phyloP scores from a whole-genome alignment of 1,140 invertebrate genomes.

The Phocides pigmalion region DNA sequence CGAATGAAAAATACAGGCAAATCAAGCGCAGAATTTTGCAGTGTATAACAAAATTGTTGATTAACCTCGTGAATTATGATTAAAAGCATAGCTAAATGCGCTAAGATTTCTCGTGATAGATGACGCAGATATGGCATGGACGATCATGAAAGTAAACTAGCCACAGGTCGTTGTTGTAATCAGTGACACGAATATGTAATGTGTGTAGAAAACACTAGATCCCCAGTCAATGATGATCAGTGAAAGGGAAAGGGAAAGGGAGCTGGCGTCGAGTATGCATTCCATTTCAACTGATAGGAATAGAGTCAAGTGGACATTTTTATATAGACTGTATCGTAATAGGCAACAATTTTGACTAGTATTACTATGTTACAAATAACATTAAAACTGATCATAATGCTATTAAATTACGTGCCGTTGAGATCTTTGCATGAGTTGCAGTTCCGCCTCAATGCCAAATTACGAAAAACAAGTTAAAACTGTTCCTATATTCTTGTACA shows the following conservation, averaged over 20 bases:
- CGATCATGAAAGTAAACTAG: constrained; percentile 1
- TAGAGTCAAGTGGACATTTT: too few species aligned
- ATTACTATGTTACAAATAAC: too few species aligned
- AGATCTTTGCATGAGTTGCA: too few species aligned
- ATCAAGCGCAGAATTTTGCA: background rate
- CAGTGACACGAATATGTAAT: background rate
- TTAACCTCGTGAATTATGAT: background rate
- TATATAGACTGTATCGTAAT: too few species aligned
- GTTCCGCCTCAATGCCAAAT: too few species aligned
- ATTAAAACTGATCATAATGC: too few species aligned
- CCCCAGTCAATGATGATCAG: background rate
- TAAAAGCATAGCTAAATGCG: background rate
- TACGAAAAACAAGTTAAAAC: too few species aligned
- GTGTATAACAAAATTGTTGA: background rate
- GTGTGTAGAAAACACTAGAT: constrained; percentile 6
- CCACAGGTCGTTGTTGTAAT: constrained; percentile 1
- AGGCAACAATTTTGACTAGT: too few species aligned
- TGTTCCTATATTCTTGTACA: too few species aligned
- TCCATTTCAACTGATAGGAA: background rate
- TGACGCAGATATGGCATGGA: background rate
- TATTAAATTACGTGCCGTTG: too few species aligned
- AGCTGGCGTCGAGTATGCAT: too few species aligned
- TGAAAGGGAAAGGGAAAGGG: constrained; percentile 19
- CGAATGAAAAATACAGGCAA: background rate
- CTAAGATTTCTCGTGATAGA: background rate